phyloP scores from a whole-genome alignment of 53 echinoderm and acorn worm species.

The Echinarachnius parma region DNA sequence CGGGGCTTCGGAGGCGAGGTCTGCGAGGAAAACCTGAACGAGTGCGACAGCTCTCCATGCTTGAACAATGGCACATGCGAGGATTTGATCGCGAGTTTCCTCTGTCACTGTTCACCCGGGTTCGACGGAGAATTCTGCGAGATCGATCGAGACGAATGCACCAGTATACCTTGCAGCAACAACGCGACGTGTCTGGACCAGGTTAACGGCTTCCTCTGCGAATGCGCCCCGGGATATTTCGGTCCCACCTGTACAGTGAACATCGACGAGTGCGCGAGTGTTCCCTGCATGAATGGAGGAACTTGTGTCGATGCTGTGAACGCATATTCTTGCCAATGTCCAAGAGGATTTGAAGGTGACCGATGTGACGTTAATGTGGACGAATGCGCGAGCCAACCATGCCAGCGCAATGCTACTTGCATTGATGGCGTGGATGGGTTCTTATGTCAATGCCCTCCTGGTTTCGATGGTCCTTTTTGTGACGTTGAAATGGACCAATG shows the following conservation, averaged over 20 bases:
- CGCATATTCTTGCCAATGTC: not conserved
- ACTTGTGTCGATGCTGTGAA: not conserved
- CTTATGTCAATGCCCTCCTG: constrained; percentile 4
- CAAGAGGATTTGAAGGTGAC: not conserved
- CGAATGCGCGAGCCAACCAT: constrained; percentile 1
- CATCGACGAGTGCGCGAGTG: not conserved
- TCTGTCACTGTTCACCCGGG: constrained; percentile 22
- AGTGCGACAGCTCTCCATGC: constrained; percentile 27
- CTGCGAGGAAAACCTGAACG: constrained; percentile 30
- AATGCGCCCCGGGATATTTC: not conserved
- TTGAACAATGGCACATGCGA: constrained; percentile 31
- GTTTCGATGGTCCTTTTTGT: constrained; percentile 6
- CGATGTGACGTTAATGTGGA: constrained; percentile 7
- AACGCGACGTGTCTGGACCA: constrained; percentile 13
- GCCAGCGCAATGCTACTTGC: not conserved
- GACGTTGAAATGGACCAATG: constrained; percentile 13
- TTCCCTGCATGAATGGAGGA: not conserved
- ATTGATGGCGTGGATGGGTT: not conserved
- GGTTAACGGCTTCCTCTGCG: not conserved
- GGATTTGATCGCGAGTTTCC: constrained; percentile 6
- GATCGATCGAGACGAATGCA: constrained; percentile 16
- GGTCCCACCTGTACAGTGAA: not conserved
- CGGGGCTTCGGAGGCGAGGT: constrained; percentile 18
- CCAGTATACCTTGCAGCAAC: constrained; percentile 14
- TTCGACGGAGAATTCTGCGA: constrained; percentile 36